Evolutionary conservation across 2,113 vertebrate species (phyloP), one percentile per base, ranked within the genome.

Genomic region (Nibea albiflora): DNA sequence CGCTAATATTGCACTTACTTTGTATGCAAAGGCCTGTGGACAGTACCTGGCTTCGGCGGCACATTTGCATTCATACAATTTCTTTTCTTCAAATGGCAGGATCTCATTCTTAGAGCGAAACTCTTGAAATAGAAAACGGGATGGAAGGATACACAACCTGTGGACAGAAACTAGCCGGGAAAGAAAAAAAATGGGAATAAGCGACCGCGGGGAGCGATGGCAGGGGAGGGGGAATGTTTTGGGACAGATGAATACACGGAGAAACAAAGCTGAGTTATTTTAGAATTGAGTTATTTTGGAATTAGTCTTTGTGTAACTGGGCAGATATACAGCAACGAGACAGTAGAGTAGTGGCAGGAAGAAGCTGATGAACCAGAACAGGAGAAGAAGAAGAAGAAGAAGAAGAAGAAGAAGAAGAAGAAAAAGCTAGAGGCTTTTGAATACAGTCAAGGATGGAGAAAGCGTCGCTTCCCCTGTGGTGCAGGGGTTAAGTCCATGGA

Each of bases 61-160:
- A 68, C 58, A 84, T 89, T 80, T 69, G 54, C 61, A 84, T 84
- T 84, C 63, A 80, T 79, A 9, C 73, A 9, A 20, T 63, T 66
- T 70, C 15, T 60, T 42, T 6, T 31, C 67, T 56, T 39, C 62
- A 74, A 74, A 69, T 68, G 50, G 22, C 39, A 58, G n/a, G 69
- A 84, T 85, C 63, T 76, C 58, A 82, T 81, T 80, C 84, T 39
- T 52, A 16, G 46, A 73, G 8, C 20, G 39, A 81, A 79, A 81
- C 15, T 76, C 71, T 46, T 64, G 31, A 73, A 81, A 72, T 44
- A 57, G 44, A 76, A 76, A 73, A 46, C 35, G 11, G 22, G 49
- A 80, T 19, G 42, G 54, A 72, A 12, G 47, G 56, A 60, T 31
- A 19, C 65, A 57, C 47, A 64, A 84, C 24, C 70, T 3, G 46